These are phyloP conservation scores for Podarcis muralis DNA, from an alignment of 2,113 vertebrate genomes.

Conservation along the genomic window DNA sequence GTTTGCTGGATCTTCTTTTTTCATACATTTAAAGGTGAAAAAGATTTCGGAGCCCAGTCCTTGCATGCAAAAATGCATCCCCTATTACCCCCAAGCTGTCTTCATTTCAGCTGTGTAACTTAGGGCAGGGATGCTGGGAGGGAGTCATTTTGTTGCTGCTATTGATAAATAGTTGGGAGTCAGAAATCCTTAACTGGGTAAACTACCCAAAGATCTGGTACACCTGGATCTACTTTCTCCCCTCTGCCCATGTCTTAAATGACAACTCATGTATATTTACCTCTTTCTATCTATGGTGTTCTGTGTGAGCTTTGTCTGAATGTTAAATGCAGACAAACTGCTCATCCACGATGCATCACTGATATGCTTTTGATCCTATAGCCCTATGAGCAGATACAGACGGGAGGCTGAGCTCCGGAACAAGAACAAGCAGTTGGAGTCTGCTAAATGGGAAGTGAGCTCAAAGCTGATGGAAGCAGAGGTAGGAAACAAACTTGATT, in stretches of 20 bases:
- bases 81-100: neutral
- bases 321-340: neutral
- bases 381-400: slow-evolving; percentile 61
- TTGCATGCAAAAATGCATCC: neutral
- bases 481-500: slow-evolving; percentile 55
- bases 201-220: neutral
- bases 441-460: slow-evolving; percentile 68
- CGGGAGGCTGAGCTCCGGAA: slow-evolving; percentile 73
- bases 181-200: neutral
- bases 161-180: neutral
- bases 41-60: neutral
- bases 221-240: neutral
- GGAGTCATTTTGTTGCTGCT: neutral
- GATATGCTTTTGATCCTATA: slow-evolving; percentile 39
- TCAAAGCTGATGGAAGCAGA: slow-evolving; percentile 66
- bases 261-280: neutral
- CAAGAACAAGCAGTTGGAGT: slow-evolving; percentile 74
- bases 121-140: neutral
- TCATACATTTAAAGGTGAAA: neutral
- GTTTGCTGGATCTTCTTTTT: too few relatives aligned
- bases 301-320: neutral
- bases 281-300: neutral
- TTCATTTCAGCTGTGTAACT: neutral
- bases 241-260: neutral
- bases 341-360: neutral